Base-by-base conservation (phyloP, 2,888 invertebrate genomes). In the Prenolepis imparis region DNA sequence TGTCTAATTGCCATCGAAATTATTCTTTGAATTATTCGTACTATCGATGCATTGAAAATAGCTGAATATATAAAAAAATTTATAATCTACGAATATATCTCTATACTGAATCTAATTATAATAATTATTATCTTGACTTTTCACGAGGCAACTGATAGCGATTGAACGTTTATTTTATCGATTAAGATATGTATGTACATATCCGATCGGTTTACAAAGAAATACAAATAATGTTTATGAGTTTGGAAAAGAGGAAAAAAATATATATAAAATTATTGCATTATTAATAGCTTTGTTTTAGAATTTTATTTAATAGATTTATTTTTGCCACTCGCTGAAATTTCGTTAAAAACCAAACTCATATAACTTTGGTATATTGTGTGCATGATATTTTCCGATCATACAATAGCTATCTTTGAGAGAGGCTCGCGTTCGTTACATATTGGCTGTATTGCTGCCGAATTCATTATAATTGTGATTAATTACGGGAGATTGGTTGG, bases 1-100 rank as follows among this genome's bases (percentile, higher is more conserved):
- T 83, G 77, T 61, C 82, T 90, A 88, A 90, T 90, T 81, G 88
- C 74, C 80, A 66, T 61, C 61, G 83, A 74, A 90, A 90, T 86
- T 86, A 87, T 81, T 32, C 41, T 67, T 63, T 52, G 67, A 44
- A 64, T 84, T 82, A 72, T 84, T 85, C 72, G 61, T 57, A 57
- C 63, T 70, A 80, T 85, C 64, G 78, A 24, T 68, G 32, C 21
- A 78, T 78, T 68, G 78, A 68, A 68, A 78, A 57, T 67, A 67
- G 32, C 57, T 44, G 32, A n/a, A 21, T 57, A 44, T 57, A 66
- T 44, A 70, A 68, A 78, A 70, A 44, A 21, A 18, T 61, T 2
- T 52, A 44, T 21, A 2, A 6, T 44, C 32, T 21, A 78, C n/a
- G 21, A 32, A 41, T 59, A 28, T 70, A 28, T 28, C 28, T n/a